Evolutionary conservation across 2,113 vertebrate species (phyloP).

Genomic region (Peromyscus polionotus): DNA sequence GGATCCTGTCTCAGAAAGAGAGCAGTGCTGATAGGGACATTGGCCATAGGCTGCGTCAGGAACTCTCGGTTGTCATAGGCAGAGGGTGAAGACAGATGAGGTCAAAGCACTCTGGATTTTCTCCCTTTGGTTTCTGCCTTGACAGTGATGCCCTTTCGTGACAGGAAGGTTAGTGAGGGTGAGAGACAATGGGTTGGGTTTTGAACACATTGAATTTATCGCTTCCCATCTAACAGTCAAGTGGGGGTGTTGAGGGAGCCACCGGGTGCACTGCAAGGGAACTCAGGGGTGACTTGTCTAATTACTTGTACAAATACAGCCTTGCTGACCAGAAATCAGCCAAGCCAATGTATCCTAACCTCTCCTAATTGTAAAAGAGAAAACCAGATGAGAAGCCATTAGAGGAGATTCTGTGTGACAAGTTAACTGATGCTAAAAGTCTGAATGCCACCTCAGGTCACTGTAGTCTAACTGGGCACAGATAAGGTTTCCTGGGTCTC

Average conservation of each 20-base stretch:
- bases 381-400: background rate
- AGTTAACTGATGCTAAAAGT: conserved; percentile 45
- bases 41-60: background rate
- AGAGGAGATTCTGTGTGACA: conserved; percentile 47
- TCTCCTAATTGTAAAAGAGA: conserved; percentile 45
- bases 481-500: background rate
- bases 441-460: background rate
- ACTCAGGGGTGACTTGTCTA: background rate
- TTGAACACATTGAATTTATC: background rate
- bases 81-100: background rate
- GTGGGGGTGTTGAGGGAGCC: no score
- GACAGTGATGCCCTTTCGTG: background rate
- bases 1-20: background rate
- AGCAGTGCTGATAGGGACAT: background rate
- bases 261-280: background rate
- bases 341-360: background rate
- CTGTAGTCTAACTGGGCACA: background rate
- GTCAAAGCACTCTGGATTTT: background rate
- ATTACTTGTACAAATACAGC: background rate
- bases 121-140: background rate
- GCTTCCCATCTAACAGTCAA: background rate
- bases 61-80: background rate
- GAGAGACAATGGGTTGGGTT: background rate
- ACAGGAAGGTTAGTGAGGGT: background rate
- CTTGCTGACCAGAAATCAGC: conserved; percentile 34